Conservation (phyloP, 2,797 vertebrate species). For the Tympanoctomys barrerae region DNA sequence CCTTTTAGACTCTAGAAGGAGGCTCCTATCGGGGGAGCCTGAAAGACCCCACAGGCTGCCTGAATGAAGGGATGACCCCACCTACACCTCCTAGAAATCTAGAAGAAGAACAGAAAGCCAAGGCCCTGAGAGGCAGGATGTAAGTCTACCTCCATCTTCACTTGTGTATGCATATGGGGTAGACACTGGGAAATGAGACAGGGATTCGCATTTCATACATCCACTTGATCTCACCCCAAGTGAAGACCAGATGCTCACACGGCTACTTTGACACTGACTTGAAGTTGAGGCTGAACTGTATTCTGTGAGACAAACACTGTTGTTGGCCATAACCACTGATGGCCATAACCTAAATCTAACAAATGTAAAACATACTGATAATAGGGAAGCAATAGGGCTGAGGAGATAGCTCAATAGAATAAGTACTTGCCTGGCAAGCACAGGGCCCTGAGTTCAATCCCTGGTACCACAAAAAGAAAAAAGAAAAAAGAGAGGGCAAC, state of each 20-base stretch:
- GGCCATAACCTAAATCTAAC: background rate
- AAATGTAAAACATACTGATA: conserved; percentile 2
- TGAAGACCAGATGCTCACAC: background rate
- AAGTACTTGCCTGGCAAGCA: too few relatives aligned
- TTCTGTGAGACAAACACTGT: background rate
- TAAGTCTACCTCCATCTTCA: conserved; percentile 87
- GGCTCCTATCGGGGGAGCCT: conserved; percentile 93
- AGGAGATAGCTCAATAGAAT: background rate
- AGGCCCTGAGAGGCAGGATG: conserved; percentile 97
- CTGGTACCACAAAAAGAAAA: too few relatives aligned
- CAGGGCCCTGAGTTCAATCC: too few relatives aligned
- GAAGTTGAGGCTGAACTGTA: conserved; percentile 4
- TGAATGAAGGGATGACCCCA: conserved; percentile 90
- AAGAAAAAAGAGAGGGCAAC: background rate
- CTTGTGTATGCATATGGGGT: background rate
- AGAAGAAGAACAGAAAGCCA: conserved; percentile 96
- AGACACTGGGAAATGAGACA: background rate
- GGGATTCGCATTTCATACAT: background rate
- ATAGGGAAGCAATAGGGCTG: background rate
- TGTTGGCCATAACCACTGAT: background rate
- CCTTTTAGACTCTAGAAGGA: conserved; percentile 93
- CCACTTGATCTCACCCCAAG: background rate
- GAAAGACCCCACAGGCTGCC: conserved; percentile 89
- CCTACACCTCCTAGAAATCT: conserved; percentile 94
- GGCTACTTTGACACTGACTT: background rate